Base-by-base conservation (phyloP, 1,140 invertebrate genomes). In the Trichogramma pretiosum region DNA sequence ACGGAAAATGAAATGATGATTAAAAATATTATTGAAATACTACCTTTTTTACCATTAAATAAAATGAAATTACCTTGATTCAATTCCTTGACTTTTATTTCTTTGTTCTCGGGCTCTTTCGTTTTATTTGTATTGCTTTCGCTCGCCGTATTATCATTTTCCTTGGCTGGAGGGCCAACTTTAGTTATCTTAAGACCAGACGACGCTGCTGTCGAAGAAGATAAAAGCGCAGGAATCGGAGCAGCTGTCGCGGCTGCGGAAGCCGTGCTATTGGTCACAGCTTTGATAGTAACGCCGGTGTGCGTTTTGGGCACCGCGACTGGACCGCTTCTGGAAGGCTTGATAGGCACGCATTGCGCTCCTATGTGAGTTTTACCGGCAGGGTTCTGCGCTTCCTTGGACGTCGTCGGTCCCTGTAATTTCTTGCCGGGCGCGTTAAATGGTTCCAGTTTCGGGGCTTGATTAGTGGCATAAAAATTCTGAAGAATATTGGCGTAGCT, bases 281-380 rank as follows among this genome's bases (percentile, higher is more conserved):
- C n/a, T 30, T 54, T 56, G 26, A 47, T 43, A 3, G 46, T 33
- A 0, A 17, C n/a, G 16, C 33, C 35, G 22, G 4, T 19, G 10
- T 23, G 16, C 11, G 52, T 36, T 19, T 67, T 68, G 2, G 65
- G 62, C 39, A 68, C 59, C 3, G 63, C 64, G 8, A 68, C 45
- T 5, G 62, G 46, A 3, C 59, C 56, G 5, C 62, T 58, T 23
- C 64, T 59, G 0, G 60, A 46, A 0, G 64, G 63, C 23, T 67
- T 68, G 2, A 60, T 33, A 0, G 64, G 65, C 0, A 64, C 58
- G 21, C 65, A 68, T 9, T 68, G 65, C 5, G 64, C 61, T 5
- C 62, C 59, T 3, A 67, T 21, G 16, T 68, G 64, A 33, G 57
- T 65, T 30, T 62, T 68, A 0, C 26, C 5, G n/a, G 36, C 34